A percentile compares a stretch with the other conserved stretches of the same genome.
Conservation (phyloP, 1,140 invertebrate genomes). For the Sminthurinus signatus region DNA sequence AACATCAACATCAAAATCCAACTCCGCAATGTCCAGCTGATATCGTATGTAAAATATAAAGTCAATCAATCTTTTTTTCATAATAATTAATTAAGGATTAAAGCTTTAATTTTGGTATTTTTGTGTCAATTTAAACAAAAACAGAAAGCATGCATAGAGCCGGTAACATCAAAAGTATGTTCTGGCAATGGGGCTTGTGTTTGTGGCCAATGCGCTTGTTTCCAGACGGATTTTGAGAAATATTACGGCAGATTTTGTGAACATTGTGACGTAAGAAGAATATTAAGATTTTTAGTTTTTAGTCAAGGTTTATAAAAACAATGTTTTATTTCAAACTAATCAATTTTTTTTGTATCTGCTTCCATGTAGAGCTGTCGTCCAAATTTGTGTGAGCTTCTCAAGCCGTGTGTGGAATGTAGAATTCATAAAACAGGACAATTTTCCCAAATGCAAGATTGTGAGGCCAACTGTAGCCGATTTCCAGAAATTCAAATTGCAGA, state of each 20-base stretch:
- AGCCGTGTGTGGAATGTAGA: slow-evolving; percentile 87
- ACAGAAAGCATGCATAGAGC: slow-evolving; percentile 32
- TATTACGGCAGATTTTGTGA: slow-evolving; percentile 86
- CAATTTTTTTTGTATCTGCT: background rate
- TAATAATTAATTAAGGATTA: background rate
- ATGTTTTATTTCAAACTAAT: background rate
- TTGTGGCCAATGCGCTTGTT: slow-evolving; percentile 64
- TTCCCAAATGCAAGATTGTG: slow-evolving; percentile 54
- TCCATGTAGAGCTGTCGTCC: background rate
- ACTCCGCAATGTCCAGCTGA: background rate
- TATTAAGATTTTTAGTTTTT: background rate
- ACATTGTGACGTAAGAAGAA: slow-evolving; percentile 65
- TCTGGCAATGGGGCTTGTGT: slow-evolving; percentile 54
- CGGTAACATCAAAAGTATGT: slow-evolving; percentile 25
- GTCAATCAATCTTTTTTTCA: too few relatives aligned
- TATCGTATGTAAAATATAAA: background rate
- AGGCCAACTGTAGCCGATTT: slow-evolving; percentile 17
- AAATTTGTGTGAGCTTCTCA: slow-evolving; percentile 69
- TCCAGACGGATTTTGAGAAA: slow-evolving; percentile 53
- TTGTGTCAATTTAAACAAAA: background rate
- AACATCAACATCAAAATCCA: background rate
- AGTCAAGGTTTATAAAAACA: background rate
- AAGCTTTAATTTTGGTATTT: background rate
- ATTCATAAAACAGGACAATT: slow-evolving; percentile 73
- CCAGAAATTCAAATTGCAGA: slow-evolving; percentile 9